Conservation (phyloP, 2,888 invertebrate species). For the Dasypolia templi region DNA sequence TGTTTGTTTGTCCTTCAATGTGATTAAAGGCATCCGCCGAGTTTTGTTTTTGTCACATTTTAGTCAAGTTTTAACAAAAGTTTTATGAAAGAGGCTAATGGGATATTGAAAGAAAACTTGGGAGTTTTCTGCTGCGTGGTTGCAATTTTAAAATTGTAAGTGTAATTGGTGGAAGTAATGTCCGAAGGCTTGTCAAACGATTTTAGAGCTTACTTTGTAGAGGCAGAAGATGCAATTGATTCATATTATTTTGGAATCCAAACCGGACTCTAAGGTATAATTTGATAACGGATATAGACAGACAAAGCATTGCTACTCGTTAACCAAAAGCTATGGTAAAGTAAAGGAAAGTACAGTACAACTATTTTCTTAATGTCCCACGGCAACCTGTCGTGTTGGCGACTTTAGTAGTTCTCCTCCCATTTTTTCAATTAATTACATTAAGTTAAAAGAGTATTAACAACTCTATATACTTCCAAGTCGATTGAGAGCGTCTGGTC, state of each 20-base stretch:
- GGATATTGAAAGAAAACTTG: slow-evolving; percentile 40
- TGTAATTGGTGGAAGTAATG: slow-evolving; percentile 42
- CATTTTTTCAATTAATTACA: too few relatives aligned
- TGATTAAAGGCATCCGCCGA: slow-evolving; percentile 58
- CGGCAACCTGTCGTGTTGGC: too few relatives aligned
- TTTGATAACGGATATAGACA: too few relatives aligned
- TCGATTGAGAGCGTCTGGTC: too few relatives aligned
- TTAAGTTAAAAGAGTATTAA: too few relatives aligned
- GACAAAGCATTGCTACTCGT: neutral
- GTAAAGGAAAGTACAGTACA: too few relatives aligned
- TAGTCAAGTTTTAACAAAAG: slow-evolving; percentile 43
- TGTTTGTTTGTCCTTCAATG: slow-evolving; percentile 63
- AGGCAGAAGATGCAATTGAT: too few relatives aligned
- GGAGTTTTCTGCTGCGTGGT: neutral
- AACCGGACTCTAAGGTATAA: too few relatives aligned
- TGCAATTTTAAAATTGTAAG: slow-evolving; percentile 31
- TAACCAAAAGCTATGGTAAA: neutral
- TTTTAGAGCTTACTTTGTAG: neutral
- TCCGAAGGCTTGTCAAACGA: neutral
- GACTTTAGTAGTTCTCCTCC: too few relatives aligned
- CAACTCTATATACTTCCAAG: too few relatives aligned
- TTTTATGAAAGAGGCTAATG: slow-evolving; percentile 52
- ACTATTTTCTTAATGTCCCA: too few relatives aligned
- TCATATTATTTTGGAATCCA: too few relatives aligned
- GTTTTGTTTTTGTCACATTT: slow-evolving; percentile 56